phyloP scores from a whole-genome alignment of 2,113 vertebrate genomes.

The Tangachromis dhanisi region DNA sequence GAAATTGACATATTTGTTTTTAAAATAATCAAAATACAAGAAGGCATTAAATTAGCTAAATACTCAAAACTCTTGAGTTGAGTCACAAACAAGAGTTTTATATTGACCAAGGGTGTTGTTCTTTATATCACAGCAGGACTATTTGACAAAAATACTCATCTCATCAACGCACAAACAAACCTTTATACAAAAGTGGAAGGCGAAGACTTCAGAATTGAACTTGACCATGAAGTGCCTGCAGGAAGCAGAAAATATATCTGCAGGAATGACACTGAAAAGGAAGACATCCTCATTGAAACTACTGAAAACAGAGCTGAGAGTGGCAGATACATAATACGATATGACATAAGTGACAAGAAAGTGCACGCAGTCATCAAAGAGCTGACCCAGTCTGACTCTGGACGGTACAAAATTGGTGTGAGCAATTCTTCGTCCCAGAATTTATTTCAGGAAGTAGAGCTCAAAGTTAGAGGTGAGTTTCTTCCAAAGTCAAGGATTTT shows the following conservation, averaged over 20 bases:
- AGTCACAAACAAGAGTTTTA: neutral
- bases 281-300: neutral
- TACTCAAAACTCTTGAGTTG: rapidly evolving
- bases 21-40: neutral
- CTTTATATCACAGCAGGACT: neutral
- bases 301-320: neutral
- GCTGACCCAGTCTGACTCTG: neutral
- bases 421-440: rapidly evolving
- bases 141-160: neutral
- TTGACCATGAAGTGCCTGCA: neutral
- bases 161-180: neutral
- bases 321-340: neutral
- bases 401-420: neutral
- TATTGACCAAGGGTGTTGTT: neutral
- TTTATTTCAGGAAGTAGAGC: neutral
- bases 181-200: neutral
- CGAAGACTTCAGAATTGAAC: neutral
- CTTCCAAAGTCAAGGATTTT: neutral
- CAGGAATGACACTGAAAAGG: neutral
- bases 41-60: rapidly evolving
- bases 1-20: neutral
- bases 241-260: neutral
- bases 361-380: neutral
- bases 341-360: neutral
- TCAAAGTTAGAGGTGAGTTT: neutral